Conservation (phyloP, 2,113 vertebrate genomes). For the Chionis minor region DNA sequence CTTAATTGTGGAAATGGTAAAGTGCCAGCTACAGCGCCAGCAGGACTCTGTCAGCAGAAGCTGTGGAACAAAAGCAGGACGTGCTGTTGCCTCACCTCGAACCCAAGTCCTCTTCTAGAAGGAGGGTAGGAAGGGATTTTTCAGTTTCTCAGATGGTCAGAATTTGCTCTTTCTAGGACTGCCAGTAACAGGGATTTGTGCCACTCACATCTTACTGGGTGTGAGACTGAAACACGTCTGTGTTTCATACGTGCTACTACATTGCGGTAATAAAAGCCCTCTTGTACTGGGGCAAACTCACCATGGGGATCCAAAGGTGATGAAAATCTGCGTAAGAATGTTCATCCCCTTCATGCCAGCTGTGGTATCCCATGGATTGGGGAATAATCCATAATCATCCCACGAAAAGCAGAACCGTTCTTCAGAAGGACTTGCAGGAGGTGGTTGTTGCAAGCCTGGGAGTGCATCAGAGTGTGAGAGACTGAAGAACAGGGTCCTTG, state of each 20-base stretch:
- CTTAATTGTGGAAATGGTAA: neutral
- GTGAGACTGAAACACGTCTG: neutral
- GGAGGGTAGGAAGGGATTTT: neutral
- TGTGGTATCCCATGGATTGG: fast-evolving
- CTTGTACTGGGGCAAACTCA: neutral
- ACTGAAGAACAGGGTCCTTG: neutral
- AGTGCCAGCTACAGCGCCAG: neutral
- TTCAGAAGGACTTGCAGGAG: neutral
- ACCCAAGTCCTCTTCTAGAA: neutral
- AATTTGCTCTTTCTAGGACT: neutral
- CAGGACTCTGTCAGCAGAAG: neutral
- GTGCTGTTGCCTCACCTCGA: fast-evolving
- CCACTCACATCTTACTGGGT: neutral
- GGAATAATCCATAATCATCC: neutral
- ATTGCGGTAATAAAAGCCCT: neutral
- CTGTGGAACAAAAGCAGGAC: neutral
- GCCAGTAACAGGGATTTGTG: neutral
- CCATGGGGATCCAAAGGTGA: neutral
- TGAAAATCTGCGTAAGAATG: neutral
- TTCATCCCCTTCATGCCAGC: neutral
- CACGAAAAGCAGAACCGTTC: neutral
- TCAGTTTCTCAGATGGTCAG: neutral
- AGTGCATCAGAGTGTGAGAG: neutral
- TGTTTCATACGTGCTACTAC: fast-evolving
- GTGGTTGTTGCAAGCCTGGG: neutral